Evolutionary conservation across 2,888 invertebrate species (phyloP), one percentile per base, ranked within the genome.

Genomic region (Noctua comes): DNA sequence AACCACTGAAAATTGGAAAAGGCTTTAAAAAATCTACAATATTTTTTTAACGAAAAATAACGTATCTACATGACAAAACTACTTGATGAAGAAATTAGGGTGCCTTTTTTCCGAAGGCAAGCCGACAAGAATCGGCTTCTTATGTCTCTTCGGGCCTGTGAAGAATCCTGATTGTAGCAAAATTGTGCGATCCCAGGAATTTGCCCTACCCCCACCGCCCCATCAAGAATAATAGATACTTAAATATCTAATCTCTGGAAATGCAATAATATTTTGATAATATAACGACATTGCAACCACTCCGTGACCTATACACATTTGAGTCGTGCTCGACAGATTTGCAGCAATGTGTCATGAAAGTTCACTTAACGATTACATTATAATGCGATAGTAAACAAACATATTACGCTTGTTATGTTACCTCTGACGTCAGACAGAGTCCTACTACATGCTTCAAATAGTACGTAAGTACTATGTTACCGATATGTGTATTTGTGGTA

Each of bases 311-410:
- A 62, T 43, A 54, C 31, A 10, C 59, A 40, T 27, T 7, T 3
- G n/a, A 65, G 16, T 64, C 84, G 81, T 83, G 83, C 36, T 51
- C 57, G 10, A 62, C 71, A 79, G 73, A 76, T 88, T 78, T 66
- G 64, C 62, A 54, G 27, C 21, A 51, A 80, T 66, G 66, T 72
- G 80, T 73, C 89, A 86, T 87, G 88, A 83, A 86, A 77, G 82
- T 80, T 73, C 84, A 88, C 75, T 90, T 90, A 82, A 40, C 90
- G 77, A 76, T 72, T 66, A 48, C 73, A 57, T 54, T 73, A 77
- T 88, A 90, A 89, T 83, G 51, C 51, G 13, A 76, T 48, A 40
- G 78, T 74, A 83, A 84, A 90, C 80, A 77, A 76, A 73, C 76
- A 82, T 59, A 69, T 72, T 48, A 40, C 51, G 36, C 66, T 79